These are phyloP conservation scores for Molanna angustata DNA, from an alignment of 2,888 invertebrate genomes.

Conservation along the genomic window DNA sequence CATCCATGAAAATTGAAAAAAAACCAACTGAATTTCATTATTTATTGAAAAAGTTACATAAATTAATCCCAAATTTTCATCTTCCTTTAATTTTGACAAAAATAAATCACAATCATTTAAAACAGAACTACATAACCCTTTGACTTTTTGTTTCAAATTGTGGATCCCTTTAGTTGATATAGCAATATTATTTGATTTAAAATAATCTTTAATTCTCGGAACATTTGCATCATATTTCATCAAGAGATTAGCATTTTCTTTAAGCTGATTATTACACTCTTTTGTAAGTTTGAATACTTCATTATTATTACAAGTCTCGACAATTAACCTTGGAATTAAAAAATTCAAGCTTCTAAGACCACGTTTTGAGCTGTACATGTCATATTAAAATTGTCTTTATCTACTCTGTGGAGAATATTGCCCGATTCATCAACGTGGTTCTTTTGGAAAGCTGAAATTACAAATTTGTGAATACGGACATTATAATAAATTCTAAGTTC, in stretches of 20 bases:
- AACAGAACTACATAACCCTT: no score
- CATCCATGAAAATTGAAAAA: neutral
- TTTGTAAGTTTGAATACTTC: neutral
- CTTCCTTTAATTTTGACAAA: neutral
- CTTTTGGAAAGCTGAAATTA: neutral
- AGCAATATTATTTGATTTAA: neutral
- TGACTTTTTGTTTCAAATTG: neutral
- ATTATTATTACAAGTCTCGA: neutral
- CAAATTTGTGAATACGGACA: neutral
- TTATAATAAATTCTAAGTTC: neutral
- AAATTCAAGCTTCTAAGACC: neutral
- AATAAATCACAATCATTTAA: neutral
- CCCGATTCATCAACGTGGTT: neutral
- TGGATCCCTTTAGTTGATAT: neutral
- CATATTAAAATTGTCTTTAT: neutral
- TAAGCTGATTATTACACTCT: neutral
- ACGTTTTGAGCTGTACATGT: neutral
- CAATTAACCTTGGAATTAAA: neutral
- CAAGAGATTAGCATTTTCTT: neutral
- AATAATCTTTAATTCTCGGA: neutral
- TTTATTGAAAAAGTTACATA: neutral
- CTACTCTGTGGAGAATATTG: neutral
- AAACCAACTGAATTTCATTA: neutral
- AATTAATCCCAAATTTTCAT: neutral
- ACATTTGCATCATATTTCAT: neutral